Evolutionary conservation across 2,113 vertebrate species (phyloP).

Genomic region (Gnathonemus longibarbis): DNA sequence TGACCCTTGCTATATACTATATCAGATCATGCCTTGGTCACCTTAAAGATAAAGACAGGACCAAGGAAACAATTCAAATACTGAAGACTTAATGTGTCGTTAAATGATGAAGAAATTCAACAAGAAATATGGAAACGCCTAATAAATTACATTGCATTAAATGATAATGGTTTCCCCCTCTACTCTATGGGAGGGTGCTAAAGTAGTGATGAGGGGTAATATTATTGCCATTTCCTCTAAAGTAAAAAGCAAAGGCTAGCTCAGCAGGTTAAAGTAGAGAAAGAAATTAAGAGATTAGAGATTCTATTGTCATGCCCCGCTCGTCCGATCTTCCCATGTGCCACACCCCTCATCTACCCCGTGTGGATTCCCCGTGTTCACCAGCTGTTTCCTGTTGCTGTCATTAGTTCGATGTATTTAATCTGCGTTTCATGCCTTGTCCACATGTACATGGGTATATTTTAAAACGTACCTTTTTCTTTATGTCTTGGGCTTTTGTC

Average conservation of each 20-base stretch:
- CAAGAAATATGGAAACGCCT: neutral
- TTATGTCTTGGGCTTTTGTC: too few species aligned
- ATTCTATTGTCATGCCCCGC: too few species aligned
- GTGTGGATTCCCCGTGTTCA: too few species aligned
- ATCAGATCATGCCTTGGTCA: neutral
- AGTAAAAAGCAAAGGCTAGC: neutral
- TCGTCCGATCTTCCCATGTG: too few species aligned
- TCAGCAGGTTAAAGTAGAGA: neutral
- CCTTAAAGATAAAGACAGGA: neutral
- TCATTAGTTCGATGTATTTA: too few species aligned
- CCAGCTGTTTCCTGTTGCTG: too few species aligned
- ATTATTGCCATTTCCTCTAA: neutral
- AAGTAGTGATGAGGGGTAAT: neutral
- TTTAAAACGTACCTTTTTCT: too few species aligned
- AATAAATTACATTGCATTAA: neutral
- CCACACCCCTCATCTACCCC: too few species aligned
- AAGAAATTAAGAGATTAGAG: neutral
- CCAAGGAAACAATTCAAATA: neutral
- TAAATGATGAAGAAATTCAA: neutral
- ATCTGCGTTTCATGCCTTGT: too few species aligned
- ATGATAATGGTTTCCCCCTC: neutral
- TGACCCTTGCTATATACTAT: too few species aligned
- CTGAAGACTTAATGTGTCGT: too few species aligned
- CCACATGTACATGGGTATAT: too few species aligned
- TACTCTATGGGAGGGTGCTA: neutral